Conservation (phyloP, 2,797 vertebrate genomes). For the Lycodopsis pacificus region DNA sequence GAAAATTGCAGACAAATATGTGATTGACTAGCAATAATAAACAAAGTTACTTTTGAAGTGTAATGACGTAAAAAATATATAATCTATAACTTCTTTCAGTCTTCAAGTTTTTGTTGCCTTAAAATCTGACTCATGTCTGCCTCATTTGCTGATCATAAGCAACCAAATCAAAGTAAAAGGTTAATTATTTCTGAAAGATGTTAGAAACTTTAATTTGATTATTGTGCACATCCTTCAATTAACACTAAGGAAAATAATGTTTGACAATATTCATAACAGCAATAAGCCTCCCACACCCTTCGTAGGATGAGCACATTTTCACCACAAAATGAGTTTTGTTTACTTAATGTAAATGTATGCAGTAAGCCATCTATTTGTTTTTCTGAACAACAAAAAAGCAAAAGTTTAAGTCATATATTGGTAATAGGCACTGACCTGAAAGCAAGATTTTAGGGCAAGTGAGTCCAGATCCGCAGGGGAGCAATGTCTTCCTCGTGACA, state of each 20-base stretch:
- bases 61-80: background rate
- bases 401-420: background rate
- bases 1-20: background rate
- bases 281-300: background rate
- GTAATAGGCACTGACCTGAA: background rate
- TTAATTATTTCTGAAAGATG: constrained; percentile 29
- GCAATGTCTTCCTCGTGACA: background rate
- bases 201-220: constrained; percentile 15
- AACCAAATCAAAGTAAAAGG: constrained; percentile 16
- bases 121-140: background rate
- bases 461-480: background rate
- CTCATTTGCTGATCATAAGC: constrained; percentile 2
- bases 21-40: background rate
- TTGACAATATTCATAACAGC: constrained; percentile 5
- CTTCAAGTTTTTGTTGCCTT: background rate
- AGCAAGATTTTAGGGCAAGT: background rate
- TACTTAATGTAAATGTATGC: background rate
- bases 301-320: constrained; percentile 19
- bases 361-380: background rate
- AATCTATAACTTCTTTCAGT: background rate
- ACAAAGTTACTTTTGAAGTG: background rate
- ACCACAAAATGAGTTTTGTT: constrained; percentile 15
- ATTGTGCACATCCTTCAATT: constrained; percentile 15
- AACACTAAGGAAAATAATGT: constrained; percentile 10
- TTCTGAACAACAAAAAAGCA: background rate